These are phyloP conservation scores for Notolepis coatsorum DNA, from an alignment of 2,797 vertebrate species.

Conservation along the genomic window DNA sequence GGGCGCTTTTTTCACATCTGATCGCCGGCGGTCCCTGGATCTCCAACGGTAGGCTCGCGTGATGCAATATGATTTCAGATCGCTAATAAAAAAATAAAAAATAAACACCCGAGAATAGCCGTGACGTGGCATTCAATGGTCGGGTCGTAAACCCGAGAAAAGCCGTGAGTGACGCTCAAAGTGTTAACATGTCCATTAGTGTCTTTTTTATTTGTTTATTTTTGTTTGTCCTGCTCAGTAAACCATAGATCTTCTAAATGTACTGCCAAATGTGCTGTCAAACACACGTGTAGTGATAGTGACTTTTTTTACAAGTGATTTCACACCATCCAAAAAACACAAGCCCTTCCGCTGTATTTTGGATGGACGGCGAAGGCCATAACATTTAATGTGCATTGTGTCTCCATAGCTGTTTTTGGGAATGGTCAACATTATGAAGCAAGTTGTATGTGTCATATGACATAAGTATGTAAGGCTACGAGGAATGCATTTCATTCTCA, in stretches of 20 bases:
- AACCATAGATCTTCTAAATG: constrained; percentile 32
- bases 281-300: constrained; percentile 17
- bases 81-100: no score
- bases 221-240: constrained; percentile 40
- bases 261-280: constrained; percentile 31
- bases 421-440: constrained; percentile 37
- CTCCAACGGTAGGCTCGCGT: no score
- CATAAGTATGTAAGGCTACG: constrained; percentile 18
- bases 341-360: constrained; percentile 17
- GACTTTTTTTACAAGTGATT: background rate
- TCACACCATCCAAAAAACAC: constrained; percentile 25
- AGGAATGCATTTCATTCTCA: constrained; percentile 9
- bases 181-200: constrained; percentile 84
- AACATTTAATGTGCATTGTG: constrained; percentile 61
- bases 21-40: no score
- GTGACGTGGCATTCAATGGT: no score
- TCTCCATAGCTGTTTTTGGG: constrained; percentile 47
- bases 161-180: constrained; percentile 82
- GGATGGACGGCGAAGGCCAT: constrained; percentile 19
- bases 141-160: no score
- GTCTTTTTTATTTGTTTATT: constrained; percentile 50
- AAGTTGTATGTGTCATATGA: constrained; percentile 7
- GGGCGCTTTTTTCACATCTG: no score
- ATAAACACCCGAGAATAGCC: no score
- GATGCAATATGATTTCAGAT: no score